Conservation (phyloP, 2,888 invertebrate species). For the Nezara viridula region DNA sequence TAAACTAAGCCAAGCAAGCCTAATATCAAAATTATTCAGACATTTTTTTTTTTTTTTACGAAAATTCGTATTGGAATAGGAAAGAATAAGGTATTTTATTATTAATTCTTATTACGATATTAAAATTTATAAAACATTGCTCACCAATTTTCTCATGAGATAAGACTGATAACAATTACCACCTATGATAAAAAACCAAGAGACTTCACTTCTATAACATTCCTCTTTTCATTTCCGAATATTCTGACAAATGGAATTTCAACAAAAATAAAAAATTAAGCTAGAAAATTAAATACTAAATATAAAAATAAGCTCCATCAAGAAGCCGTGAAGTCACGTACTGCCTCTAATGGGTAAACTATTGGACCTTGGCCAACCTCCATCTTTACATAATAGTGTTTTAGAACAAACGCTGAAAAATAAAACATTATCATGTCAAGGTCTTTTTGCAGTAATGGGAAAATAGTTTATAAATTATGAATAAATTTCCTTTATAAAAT, state of each 20-base stretch:
- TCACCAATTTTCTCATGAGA: no score
- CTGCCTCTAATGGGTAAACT: neutral
- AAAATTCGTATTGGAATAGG: no score
- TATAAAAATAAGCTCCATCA: neutral
- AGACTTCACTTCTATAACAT: no score
- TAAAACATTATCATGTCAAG: neutral
- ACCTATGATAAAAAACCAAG: no score
- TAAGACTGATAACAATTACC: no score
- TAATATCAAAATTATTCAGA: no score
- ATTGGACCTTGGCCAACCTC: neutral
- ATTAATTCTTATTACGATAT: no score
- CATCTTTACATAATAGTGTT: neutral
- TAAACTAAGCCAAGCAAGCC: no score
- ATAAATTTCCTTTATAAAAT: neutral
- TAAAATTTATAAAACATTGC: no score
- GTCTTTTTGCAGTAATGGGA: neutral
- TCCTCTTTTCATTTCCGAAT: neutral
- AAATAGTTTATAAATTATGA: neutral
- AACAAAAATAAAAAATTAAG: neutral
- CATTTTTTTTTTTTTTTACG: no score
- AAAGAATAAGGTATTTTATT: no score
- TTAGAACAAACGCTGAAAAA: neutral
- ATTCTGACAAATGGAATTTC: neutral
- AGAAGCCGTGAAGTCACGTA: neutral
- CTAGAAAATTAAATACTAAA: neutral